These are phyloP conservation scores for Gasterosteus nipponicus DNA, from an alignment of 2,113 vertebrate species.

Conservation along the genomic window DNA sequence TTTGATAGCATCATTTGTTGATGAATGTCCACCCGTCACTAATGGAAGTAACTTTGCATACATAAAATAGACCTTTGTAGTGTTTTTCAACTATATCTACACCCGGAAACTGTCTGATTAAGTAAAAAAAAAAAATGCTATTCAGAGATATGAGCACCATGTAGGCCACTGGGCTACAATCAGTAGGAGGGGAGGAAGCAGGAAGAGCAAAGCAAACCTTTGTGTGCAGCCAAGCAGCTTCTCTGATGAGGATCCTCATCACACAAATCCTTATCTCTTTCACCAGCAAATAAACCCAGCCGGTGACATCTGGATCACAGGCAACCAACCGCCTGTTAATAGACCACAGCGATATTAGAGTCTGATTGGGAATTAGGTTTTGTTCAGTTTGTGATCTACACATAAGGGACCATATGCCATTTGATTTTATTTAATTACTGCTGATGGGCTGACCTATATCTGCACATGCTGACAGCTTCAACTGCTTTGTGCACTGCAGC, in stretches of 20 bases:
- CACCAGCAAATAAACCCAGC: constrained; percentile 54
- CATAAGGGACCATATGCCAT: constrained; percentile 10
- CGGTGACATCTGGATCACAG: constrained; percentile 70
- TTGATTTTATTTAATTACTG: background rate
- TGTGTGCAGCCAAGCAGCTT: constrained; percentile 46
- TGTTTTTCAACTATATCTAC: background rate
- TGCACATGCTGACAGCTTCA: background rate
- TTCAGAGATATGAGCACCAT: constrained; percentile 40
- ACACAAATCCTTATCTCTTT: constrained; percentile 55
- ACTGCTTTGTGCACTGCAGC: background rate
- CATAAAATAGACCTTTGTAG: background rate
- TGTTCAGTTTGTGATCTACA: constrained; percentile 27
- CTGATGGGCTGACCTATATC: background rate
- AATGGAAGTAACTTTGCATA: background rate
- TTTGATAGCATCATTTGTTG: background rate
- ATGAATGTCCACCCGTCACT: background rate
- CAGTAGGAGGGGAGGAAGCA: constrained; percentile 22
- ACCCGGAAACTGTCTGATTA: background rate
- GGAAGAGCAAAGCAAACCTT: constrained; percentile 15
- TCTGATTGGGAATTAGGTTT: constrained; percentile 10
- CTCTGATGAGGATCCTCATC: constrained; percentile 58
- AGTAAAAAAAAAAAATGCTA: background rate
- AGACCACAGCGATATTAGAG: constrained; percentile 22
- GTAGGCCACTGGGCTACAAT: constrained; percentile 62
- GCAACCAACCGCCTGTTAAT: constrained; percentile 28